Percentiles rank a stretch among this genome's conserved stretches.
These are phyloP conservation scores for Eustalomyia histrio DNA, from an alignment of 2,888 invertebrate species.

Conservation along the genomic window DNA sequence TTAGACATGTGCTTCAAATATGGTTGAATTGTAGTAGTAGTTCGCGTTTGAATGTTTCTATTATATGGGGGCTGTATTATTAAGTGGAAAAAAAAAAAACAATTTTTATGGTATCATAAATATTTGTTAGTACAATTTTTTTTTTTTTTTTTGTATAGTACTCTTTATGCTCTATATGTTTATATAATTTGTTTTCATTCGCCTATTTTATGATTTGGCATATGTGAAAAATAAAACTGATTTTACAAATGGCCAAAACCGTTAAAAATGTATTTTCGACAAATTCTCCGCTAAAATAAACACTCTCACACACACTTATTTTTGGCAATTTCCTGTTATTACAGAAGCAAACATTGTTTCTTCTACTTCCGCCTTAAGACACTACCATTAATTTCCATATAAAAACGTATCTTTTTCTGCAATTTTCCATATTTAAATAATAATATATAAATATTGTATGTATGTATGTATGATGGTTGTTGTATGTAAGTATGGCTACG, in stretches of 20 bases:
- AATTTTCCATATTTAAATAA: constrained; percentile 26
- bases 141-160: constrained; percentile 18
- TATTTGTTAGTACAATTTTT: constrained; percentile 28
- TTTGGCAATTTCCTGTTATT: constrained; percentile 46
- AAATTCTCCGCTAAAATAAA: constrained; percentile 10
- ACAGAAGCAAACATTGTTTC: constrained; percentile 27
- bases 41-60: constrained; percentile 32
- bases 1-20: constrained; percentile 53
- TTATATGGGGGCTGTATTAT: constrained; percentile 46
- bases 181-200: constrained; percentile 41
- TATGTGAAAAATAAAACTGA: background rate
- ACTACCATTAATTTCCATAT: constrained; percentile 42
- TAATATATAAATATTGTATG: background rate
- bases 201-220: constrained; percentile 30
- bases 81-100: constrained; percentile 42
- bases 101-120: constrained; percentile 44
- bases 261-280: constrained; percentile 36
- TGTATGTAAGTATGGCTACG: background rate
- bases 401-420: background rate
- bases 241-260: constrained; percentile 34
- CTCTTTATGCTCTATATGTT: constrained; percentile 43
- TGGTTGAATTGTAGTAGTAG: constrained; percentile 40
- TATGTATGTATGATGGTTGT: background rate
- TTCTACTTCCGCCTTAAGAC: constrained; percentile 44
- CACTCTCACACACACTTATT: constrained; percentile 1